These are phyloP conservation scores for Motacilla tschutschensis DNA, from an alignment of 2,113 vertebrate species.

Conservation along the genomic window DNA sequence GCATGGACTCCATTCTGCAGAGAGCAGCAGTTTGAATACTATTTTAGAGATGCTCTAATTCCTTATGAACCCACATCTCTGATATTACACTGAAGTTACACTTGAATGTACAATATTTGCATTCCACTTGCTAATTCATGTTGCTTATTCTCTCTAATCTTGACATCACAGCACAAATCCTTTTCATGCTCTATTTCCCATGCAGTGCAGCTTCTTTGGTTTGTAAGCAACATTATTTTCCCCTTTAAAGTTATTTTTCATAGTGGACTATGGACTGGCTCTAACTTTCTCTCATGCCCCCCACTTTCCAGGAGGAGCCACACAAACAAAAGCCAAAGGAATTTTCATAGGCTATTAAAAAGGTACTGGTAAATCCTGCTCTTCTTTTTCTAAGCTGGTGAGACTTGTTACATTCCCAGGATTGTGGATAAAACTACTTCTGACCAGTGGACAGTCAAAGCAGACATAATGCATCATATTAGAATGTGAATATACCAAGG, in stretches of 20 bases:
- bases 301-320: background rate
- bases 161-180: slow-evolving; percentile 66
- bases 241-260: slow-evolving; percentile 19
- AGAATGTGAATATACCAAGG: background rate
- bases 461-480: background rate
- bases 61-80: background rate
- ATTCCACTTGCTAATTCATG: slow-evolving; percentile 57
- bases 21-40: background rate
- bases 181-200: slow-evolving; percentile 70
- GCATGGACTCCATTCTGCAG: background rate
- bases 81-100: background rate
- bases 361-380: background rate
- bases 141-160: slow-evolving; percentile 62
- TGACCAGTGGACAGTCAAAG: background rate
- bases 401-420: background rate
- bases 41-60: slow-evolving; percentile 10
- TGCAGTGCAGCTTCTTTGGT: slow-evolving; percentile 14
- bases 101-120: slow-evolving; percentile 55
- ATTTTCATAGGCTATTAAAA: background rate
- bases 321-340: background rate
- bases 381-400: background rate
- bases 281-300: background rate
- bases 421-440: background rate
- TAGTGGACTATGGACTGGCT: background rate
- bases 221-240: slow-evolving; percentile 51